Evolutionary conservation across 2,888 invertebrate genomes (phyloP).

Genomic region (Gibbula magus): DNA sequence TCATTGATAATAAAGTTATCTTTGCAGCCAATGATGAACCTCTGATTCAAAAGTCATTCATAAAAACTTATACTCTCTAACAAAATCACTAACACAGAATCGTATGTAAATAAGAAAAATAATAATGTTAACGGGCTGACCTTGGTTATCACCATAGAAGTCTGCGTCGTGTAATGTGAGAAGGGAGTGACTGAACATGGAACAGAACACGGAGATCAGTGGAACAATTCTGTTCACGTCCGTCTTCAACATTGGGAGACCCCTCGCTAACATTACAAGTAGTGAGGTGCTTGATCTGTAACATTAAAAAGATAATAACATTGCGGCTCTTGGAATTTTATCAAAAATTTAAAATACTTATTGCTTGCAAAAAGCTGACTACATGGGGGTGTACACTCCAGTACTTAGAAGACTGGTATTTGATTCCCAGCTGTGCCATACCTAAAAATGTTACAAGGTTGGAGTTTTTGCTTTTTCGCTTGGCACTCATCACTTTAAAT

Average conservation of each 20-base stretch:
- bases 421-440: too few relatives aligned
- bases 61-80: background rate
- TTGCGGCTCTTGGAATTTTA: too few relatives aligned
- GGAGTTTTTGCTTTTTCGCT: too few relatives aligned
- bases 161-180: constrained; percentile 91
- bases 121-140: constrained; percentile 34
- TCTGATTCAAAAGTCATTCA: background rate
- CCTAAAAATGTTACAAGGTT: too few relatives aligned
- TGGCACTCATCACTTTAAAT: too few relatives aligned
- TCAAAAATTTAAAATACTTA: too few relatives aligned
- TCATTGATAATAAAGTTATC: background rate
- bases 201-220: constrained; percentile 88
- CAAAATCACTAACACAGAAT: background rate
- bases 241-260: constrained; percentile 78
- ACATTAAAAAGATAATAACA: constrained; percentile 63
- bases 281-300: constrained; percentile 77
- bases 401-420: too few relatives aligned
- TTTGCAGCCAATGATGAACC: background rate
- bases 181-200: constrained; percentile 86
- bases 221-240: constrained; percentile 85
- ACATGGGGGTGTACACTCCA: too few relatives aligned
- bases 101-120: background rate
- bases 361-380: too few relatives aligned
- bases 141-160: constrained; percentile 78
- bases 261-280: constrained; percentile 82